These are phyloP conservation scores for Aspiorhynchus laticeps DNA, from an alignment of 2,113 vertebrate genomes.

Conservation along the genomic window DNA sequence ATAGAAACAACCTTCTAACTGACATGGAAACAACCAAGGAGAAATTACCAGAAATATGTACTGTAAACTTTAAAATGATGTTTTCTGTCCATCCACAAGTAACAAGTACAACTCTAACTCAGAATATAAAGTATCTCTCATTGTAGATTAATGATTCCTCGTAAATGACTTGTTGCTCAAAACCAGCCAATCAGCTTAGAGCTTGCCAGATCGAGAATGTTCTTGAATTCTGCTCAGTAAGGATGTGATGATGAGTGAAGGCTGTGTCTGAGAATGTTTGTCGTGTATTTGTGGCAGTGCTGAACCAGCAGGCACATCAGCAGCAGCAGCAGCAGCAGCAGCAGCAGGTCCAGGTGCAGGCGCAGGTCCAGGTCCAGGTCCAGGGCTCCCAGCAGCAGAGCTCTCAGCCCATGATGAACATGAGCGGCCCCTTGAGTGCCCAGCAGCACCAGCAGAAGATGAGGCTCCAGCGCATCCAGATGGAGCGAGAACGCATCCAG, in stretches of 20 bases:
- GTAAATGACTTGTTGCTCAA: not conserved
- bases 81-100: not conserved
- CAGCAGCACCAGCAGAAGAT: conserved; percentile 89
- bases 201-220: not conserved
- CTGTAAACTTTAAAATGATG: not conserved
- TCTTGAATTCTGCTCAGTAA: not conserved
- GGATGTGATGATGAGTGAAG: not conserved
- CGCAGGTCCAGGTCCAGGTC: conserved; percentile 55
- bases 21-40: not conserved
- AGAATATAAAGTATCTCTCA: not conserved
- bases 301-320: conserved; percentile 78
- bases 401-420: conserved; percentile 69
- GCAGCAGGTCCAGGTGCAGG: conserved; percentile 74
- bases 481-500: conserved; percentile 86
- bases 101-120: not conserved
- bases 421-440: conserved; percentile 72
- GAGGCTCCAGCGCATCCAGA: conserved; percentile 87
- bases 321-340: conserved; percentile 75
- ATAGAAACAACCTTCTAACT: not conserved
- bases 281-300: conserved; percentile 68
- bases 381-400: conserved; percentile 68
- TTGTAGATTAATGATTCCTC: not conserved
- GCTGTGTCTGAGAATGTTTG: not conserved
- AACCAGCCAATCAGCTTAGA: not conserved
- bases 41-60: not conserved